A percentile compares a stretch with the other conserved stretches of the same genome.
Conservation (phyloP, 2,797 vertebrate genomes). For the Urocyon cinereoargenteus region DNA sequence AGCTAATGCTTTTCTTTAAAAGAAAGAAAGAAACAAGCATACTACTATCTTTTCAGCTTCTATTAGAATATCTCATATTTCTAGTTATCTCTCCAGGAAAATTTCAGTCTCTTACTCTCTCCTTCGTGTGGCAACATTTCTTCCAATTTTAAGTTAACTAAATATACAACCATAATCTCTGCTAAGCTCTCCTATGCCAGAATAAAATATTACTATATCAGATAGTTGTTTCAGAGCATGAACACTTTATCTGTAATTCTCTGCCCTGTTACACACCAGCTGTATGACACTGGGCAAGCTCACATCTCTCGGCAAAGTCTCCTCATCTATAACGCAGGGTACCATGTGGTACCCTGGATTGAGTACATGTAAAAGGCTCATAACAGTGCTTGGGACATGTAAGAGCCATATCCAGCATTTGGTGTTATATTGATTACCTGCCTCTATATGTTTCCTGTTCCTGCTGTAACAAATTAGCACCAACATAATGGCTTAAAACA, state of each 20-base stretch:
- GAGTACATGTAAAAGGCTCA: background rate
- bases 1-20: background rate
- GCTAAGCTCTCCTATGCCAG: background rate
- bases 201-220: accelerated
- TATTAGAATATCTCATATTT: background rate
- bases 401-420: background rate
- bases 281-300: background rate
- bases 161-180: background rate
- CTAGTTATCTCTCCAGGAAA: background rate
- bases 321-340: background rate
- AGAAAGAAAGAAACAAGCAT: background rate
- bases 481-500: background rate
- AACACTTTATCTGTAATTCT: no score
- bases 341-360: background rate
- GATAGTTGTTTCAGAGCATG: background rate
- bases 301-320: background rate
- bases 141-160: background rate
- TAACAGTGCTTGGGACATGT: accelerated
- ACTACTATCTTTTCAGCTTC: background rate
- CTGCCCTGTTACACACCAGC: background rate
- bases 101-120: background rate
- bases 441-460: background rate
- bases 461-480: background rate
- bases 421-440: background rate
- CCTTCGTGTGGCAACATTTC: background rate